A percentile compares a stretch with the other conserved stretches of the same genome.
phyloP scores from a whole-genome alignment of 2,888 invertebrate species.

The Chelonus formosanus region DNA sequence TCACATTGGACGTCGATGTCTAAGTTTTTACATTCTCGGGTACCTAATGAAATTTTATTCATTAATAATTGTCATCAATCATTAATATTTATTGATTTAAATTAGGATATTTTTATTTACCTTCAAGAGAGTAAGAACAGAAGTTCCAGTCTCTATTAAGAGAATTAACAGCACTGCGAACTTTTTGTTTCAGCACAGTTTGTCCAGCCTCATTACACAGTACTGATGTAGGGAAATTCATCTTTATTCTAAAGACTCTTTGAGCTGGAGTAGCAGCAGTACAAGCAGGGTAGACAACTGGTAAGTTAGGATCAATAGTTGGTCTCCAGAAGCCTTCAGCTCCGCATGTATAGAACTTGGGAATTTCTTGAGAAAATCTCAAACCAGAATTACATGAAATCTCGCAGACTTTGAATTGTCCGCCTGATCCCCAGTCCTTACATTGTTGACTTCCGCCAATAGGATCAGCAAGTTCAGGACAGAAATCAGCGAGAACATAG shows the following conservation, averaged over 20 bases:
- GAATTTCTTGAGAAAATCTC: conserved; percentile 91
- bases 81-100: background rate
- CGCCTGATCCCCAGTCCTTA: conserved; percentile 95
- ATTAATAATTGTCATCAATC: no score
- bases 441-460: conserved; percentile 91
- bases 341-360: conserved; percentile 97
- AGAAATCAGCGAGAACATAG: conserved; percentile 89
- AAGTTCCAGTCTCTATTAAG: conserved; percentile 96
- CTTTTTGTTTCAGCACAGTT: conserved; percentile 88
- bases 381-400: conserved; percentile 87
- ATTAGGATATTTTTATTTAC: conserved; percentile 66
- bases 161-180: conserved; percentile 87
- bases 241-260: conserved; percentile 89
- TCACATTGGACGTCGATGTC: conserved; percentile 93
- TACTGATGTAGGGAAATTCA: conserved; percentile 96
- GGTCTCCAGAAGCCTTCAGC: conserved; percentile 98
- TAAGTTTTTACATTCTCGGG: conserved; percentile 87
- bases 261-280: conserved; percentile 92
- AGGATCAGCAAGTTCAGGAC: conserved; percentile 87
- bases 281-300: conserved; percentile 90
- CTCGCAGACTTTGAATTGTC: conserved; percentile 95
- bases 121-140: conserved; percentile 90
- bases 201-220: conserved; percentile 96
- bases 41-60: conserved; percentile 63
- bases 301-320: conserved; percentile 79